Conservation (phyloP, 2,888 invertebrate genomes). For the Sinopyrophorus schimmeli region DNA sequence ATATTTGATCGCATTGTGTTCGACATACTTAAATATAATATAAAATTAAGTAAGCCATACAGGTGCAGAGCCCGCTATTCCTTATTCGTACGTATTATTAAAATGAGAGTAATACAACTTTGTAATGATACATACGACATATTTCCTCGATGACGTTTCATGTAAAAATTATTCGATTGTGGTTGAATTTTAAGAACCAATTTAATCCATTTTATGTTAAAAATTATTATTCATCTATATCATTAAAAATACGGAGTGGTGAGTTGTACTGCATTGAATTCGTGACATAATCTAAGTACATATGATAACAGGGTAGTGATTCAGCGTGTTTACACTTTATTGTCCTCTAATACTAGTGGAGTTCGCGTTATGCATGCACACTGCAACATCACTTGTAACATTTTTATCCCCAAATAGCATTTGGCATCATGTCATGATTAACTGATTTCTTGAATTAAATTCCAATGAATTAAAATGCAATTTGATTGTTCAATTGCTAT, state of each 20-base stretch:
- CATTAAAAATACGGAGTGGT: not conserved
- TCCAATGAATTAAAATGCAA: no score
- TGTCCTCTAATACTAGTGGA: no score
- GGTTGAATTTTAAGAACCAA: constrained; percentile 9
- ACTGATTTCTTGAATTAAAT: no score
- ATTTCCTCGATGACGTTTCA: constrained; percentile 9
- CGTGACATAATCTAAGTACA: constrained; percentile 17
- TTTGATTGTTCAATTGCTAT: no score
- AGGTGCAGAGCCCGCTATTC: no score
- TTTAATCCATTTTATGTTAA: constrained; percentile 9
- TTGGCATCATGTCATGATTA: no score
- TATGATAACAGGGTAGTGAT: constrained; percentile 23
- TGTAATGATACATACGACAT: constrained; percentile 5
- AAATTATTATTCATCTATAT: constrained; percentile 10
- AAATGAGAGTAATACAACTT: not conserved
- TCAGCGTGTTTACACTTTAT: constrained; percentile 22
- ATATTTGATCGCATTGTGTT: no score
- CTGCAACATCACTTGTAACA: no score
- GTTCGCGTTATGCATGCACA: no score
- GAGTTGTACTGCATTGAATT: not conserved
- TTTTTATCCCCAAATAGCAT: no score
- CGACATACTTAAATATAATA: no score
- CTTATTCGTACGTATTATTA: not conserved
- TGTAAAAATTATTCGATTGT: constrained; percentile 9
- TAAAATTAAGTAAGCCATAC: not conserved